Evolutionary conservation across 2,113 vertebrate genomes (phyloP), one percentile per base, ranked within the genome.

Genomic region (Callospermophilus lateralis): DNA sequence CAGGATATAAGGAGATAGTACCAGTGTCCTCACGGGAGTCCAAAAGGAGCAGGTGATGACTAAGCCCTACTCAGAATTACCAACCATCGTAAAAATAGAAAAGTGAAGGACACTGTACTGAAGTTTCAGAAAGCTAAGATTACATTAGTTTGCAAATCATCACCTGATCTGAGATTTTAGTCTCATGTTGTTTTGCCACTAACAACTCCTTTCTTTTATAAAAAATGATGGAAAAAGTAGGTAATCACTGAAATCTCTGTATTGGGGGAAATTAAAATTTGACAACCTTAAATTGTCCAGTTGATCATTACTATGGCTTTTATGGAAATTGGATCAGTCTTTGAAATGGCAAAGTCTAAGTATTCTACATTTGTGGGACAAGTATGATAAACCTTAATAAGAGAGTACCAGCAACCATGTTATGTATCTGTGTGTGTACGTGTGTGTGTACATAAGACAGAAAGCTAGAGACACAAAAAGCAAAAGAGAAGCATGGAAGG

Each of bases 221-320:
- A 63, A 81, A 89, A 67, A 89, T 32, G 20, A n/a, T 86, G 20
- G 42, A n/a, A 53, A 93, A 93, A 95, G 10, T 63, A 63, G 39
- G n/a, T 85, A 16, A 65, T 79, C 24, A 55, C n/a, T 77, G 55
- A 65, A 76, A 85, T 85, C 28, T 72, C 30, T 90, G 65, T 61
- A 58, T 55, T 37, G 80, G 28, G 34, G 32, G 77, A 53, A 68
- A 74, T 26, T 65, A 77, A 94, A 58, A 94, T 76, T 78, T 80
- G 28, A 80, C 32, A 72, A 81, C 6, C 28, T 90, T 81, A 85
- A 55, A 72, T 42, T 42, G 72, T 51, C 4, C 65, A 89, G 65
- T 37, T 85, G 72, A 63, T 80, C 70, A 70, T 72, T 67, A 30
- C 32, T 73, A 53, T 30, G 67, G 79, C 24, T 80, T 89, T 90